Base-by-base conservation (phyloP, 1,140 invertebrate species). In the Marisa cornuarietis region DNA sequence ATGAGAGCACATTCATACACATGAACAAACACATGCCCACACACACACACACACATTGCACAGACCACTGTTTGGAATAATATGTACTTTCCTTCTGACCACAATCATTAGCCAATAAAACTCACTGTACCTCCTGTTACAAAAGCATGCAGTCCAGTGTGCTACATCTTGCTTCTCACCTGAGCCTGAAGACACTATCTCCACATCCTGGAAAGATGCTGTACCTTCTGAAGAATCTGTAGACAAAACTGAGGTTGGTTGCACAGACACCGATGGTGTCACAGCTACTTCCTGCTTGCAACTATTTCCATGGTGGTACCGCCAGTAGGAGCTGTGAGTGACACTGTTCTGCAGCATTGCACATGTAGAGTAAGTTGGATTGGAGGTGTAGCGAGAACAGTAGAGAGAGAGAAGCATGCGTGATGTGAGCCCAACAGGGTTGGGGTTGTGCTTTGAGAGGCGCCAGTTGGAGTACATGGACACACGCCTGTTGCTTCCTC, bases 381-480 rank as follows among this genome's bases (percentile, higher is more conserved):
- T 87, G 31, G 76, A 63, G 42, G 63, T 77, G 76, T 77, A 77
- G 20, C 76, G 76, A 18, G 76, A 77, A 24, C 76, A 87, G 81
- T 92, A 92, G 26, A 91, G 89, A 79, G 93, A 91, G 92, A 95
- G 93, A 71, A 94, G 92, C 90, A 93, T 92, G 79, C 92, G 93
- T 18, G 95, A 93, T 68, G 93, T 93, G 85, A 96, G 92, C 71
- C 95, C 95, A 58, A 94, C 89, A 16, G 94, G 93, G 90, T 95
- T 94, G 72, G 94, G 94, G 83, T 85, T 94, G 73, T 86, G 84
- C 26, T 87, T 83, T 31, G 89, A 83, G 82, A 93, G 91, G 91
- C 96, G 95, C 98, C 98, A 99, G 89, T 99, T 98, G 16, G 96
- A 98, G 87, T 99, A 99, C 97, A 99, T 99, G 22, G 97, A 98